Conservation (phyloP, 2,797 vertebrate species). For the Sebastes taczanowskii region DNA sequence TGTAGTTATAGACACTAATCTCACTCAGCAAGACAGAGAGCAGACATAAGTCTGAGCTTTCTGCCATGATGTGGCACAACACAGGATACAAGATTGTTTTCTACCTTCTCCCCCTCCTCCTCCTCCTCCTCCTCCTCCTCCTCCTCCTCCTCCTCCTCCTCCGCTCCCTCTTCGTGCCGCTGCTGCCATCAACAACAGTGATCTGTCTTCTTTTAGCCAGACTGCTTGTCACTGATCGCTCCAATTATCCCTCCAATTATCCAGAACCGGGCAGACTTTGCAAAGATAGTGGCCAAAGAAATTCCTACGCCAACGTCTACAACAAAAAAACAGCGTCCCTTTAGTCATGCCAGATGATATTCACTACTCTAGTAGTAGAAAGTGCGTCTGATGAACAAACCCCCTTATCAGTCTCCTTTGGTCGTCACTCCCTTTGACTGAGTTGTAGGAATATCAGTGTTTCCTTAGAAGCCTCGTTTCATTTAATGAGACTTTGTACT, state of each 20-base stretch:
- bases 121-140: background rate
- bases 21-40: conserved; percentile 31
- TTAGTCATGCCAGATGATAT: conserved; percentile 11
- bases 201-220: conserved; percentile 47
- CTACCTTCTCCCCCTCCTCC: background rate
- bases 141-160: background rate
- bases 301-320: conserved; percentile 1
- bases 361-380: background rate
- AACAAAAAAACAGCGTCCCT: conserved; percentile 15
- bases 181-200: conserved; percentile 35
- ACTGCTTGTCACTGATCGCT: conserved; percentile 51
- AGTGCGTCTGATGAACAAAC: conserved; percentile 36
- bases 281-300: conserved; percentile 35
- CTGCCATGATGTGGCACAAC: conserved; percentile 27
- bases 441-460: conserved; percentile 43
- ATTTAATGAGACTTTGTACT: conserved; percentile 61
- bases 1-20: conserved; percentile 19
- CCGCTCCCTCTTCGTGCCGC: background rate
- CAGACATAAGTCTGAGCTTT: conserved; percentile 43
- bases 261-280: conserved; percentile 33
- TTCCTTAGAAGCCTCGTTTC: conserved; percentile 52
- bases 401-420: conserved; percentile 46
- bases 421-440: conserved; percentile 43
- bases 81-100: conserved; percentile 45
- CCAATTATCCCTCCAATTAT: conserved; percentile 56